Conservation (phyloP, 2,888 invertebrate genomes). For the Andrena marginata region DNA sequence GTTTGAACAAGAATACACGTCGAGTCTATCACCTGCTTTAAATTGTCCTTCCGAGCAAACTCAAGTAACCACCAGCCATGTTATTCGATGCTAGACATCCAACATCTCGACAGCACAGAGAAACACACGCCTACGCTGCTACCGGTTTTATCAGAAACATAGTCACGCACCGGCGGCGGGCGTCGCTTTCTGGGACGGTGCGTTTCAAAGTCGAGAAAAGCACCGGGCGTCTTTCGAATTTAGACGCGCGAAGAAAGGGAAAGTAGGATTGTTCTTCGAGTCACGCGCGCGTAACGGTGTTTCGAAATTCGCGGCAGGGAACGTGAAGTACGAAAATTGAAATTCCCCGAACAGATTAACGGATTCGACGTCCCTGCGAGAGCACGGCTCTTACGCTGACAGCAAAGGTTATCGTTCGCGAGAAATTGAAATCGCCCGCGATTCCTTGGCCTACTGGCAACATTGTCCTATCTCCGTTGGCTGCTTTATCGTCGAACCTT, state of each 20-base stretch:
- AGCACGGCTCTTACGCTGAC: not conserved
- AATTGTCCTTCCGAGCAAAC: constrained; percentile 2
- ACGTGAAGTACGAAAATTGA: constrained; percentile 21
- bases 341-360: constrained; percentile 19
- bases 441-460: not conserved
- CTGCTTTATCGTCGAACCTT: not conserved
- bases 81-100: not conserved
- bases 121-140: not conserved
- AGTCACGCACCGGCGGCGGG: not conserved
- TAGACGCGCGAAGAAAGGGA: constrained; percentile 59
- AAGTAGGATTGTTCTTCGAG: constrained; percentile 50
- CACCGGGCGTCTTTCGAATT: constrained; percentile 31
- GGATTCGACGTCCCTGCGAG: constrained; percentile 1
- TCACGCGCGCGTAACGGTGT: constrained; percentile 63
- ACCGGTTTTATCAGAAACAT: not conserved
- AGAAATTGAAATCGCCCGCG: constrained; percentile 10
- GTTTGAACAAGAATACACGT: constrained; percentile 48
- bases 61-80: not conserved
- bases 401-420: constrained; percentile 21
- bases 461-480: not conserved
- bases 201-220: not conserved
- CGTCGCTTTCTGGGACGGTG: not conserved
- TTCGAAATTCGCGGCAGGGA: constrained; percentile 57
- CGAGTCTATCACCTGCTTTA: constrained; percentile 41
- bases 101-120: not conserved